Percentiles rank a stretch among this genome's conserved stretches.
Evolutionary conservation across 2,888 invertebrate species (phyloP).

Genomic region (Cheilosia scutellata): DNA sequence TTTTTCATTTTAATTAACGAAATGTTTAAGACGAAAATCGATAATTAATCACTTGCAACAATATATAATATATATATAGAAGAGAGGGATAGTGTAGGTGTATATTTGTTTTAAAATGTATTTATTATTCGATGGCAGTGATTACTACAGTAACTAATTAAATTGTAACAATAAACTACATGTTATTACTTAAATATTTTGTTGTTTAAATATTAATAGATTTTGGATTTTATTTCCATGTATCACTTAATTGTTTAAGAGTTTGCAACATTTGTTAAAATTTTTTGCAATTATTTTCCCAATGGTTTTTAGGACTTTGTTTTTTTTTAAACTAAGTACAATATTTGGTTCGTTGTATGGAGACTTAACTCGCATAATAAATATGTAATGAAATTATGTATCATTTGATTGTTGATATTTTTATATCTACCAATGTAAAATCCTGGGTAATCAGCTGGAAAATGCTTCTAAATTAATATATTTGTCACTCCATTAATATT

Average conservation of each 20-base stretch:
- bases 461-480: no score
- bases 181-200: conserved; percentile 49
- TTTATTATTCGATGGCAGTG: conserved; percentile 73
- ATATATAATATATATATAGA: neutral
- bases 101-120: conserved; percentile 55
- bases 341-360: conserved; percentile 70
- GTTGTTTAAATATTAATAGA: conserved; percentile 35
- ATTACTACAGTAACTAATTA: conserved; percentile 72
- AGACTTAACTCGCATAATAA: conserved; percentile 43
- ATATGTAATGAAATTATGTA: conserved; percentile 4
- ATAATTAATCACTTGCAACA: conserved; percentile 57
- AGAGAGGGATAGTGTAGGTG: conserved; percentile 31
- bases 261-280: conserved; percentile 16
- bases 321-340: conserved; percentile 28
- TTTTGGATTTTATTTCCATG: conserved; percentile 10
- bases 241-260: conserved; percentile 53
- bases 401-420: neutral
- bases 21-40: conserved; percentile 13
- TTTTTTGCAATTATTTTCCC: conserved; percentile 19
- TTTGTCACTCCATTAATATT: no score
- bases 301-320: neutral
- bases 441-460: no score
- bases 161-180: conserved; percentile 68
- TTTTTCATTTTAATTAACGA: neutral
- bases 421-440: neutral